Conservation (phyloP, 2,888 invertebrate species). For the Amiota minor region DNA sequence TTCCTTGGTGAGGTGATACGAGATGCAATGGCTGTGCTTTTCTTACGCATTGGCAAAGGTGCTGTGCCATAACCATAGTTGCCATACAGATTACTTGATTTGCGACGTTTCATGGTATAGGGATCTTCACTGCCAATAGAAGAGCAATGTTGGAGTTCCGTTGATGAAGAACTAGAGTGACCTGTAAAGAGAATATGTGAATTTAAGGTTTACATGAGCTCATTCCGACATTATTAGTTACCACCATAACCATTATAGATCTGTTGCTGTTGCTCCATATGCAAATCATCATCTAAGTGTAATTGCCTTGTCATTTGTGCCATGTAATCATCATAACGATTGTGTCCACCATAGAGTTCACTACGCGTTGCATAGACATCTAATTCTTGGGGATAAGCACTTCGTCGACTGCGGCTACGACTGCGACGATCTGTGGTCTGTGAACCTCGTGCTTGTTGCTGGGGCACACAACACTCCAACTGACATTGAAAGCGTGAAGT, state of each 20-base stretch:
- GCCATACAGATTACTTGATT: background rate
- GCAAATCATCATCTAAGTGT: slow-evolving; percentile 53
- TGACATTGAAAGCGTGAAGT: slow-evolving; percentile 62
- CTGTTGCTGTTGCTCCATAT: slow-evolving; percentile 60
- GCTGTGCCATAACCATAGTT: slow-evolving; percentile 11
- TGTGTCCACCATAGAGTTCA: slow-evolving; percentile 52
- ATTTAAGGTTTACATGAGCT: background rate
- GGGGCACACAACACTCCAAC: slow-evolving; percentile 58
- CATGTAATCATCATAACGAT: slow-evolving; percentile 68
- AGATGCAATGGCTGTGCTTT: slow-evolving; percentile 41
- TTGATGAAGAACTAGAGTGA: slow-evolving; percentile 65
- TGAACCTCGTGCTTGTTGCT: background rate
- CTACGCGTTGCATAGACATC: slow-evolving; percentile 56
- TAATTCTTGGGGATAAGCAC: slow-evolving; percentile 46
- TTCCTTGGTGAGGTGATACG: slow-evolving; percentile 67
- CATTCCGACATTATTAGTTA: slow-evolving; percentile 36
- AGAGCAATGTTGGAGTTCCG: slow-evolving; percentile 55
- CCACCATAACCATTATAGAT: slow-evolving; percentile 67
- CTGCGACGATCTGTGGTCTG: slow-evolving; percentile 28
- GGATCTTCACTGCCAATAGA: slow-evolving; percentile 54
- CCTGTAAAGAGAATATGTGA: slow-evolving; percentile 48
- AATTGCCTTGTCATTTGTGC: slow-evolving; percentile 64
- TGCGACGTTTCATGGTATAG: slow-evolving; percentile 51
- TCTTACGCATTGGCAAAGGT: slow-evolving; percentile 36
- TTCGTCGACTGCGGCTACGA: slow-evolving; percentile 47